Evolutionary conservation across 1,140 invertebrate species (phyloP).

Genomic region (Listronotus bonariensis): DNA sequence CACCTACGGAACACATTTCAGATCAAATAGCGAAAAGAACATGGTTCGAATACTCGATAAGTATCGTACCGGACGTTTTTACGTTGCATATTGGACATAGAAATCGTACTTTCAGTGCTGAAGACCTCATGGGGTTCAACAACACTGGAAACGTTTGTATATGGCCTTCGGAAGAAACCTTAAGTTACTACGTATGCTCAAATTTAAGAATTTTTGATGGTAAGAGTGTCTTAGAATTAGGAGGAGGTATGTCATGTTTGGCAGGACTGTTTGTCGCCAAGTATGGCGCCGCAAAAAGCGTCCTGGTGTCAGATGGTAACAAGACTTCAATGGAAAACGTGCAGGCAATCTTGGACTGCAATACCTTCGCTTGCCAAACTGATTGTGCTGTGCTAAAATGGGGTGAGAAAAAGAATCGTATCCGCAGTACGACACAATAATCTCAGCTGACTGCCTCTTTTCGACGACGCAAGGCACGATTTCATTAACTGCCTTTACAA

Average conservation of each 20-base stretch:
- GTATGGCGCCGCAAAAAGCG: slow-evolving; percentile 63
- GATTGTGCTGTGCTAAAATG: slow-evolving; percentile 59
- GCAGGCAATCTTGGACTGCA: slow-evolving; percentile 65
- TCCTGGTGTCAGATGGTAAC: slow-evolving; percentile 81
- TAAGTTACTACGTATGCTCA: slow-evolving; percentile 74
- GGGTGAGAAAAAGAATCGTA: slow-evolving; percentile 51
- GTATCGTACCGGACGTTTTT: slow-evolving; percentile 56
- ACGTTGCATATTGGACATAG: slow-evolving; percentile 64
- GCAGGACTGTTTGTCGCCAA: slow-evolving; percentile 77
- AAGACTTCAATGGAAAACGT: slow-evolving; percentile 77
- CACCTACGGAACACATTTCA: slow-evolving; percentile 21
- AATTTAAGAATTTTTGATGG: slow-evolving; percentile 68
- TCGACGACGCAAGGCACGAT: slow-evolving; percentile 75
- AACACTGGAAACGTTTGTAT: slow-evolving; percentile 91
- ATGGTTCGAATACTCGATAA: slow-evolving; percentile 63
- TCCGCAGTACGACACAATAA: slow-evolving; percentile 68
- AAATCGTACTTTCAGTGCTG: slow-evolving; percentile 66
- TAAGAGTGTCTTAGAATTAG: slow-evolving; percentile 76
- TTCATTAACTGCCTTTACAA: slow-evolving; percentile 72
- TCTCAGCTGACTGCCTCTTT: slow-evolving; percentile 85
- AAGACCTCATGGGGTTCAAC: slow-evolving; percentile 82
- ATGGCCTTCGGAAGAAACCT: slow-evolving; percentile 87
- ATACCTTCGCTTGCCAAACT: slow-evolving; percentile 59
- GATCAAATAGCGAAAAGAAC: slow-evolving; percentile 48
- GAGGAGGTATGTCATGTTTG: slow-evolving; percentile 85